Base-by-base conservation (phyloP, 2,113 vertebrate species). In the Ranitomeya imitator region DNA sequence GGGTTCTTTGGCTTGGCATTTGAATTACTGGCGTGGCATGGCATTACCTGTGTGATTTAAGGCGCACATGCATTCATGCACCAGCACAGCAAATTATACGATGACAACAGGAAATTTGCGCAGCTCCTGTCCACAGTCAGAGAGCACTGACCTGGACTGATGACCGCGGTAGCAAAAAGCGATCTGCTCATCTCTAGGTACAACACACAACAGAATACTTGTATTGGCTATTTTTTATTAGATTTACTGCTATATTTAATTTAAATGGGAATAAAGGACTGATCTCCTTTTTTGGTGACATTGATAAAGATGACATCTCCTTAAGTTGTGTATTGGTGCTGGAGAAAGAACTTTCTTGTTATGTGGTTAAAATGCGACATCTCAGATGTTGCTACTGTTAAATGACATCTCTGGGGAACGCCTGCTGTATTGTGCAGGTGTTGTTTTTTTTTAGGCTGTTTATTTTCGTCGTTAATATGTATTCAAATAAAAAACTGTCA, bases 401-500 rank as follows among this genome's bases (percentile, higher is more conserved):
- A 4, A 31, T 1, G 67, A 23, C 67, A 16, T 73, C 71, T 74
- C 71, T 19, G 7, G 71, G 71, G 71, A 74, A 74, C 37, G 15
- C 16, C 31, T 1, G 15, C 71, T 74, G 7, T 51, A 31, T 16
- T 45, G 31, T 74, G 71, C 71, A 74, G 71, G 15, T 74, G 71
- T 74, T 74, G 37, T 74, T 74, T 73, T 45, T 37, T 45, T 74
- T 74, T 37, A 74, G 71, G 19, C 71, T 45, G 15, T 74, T 73
- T 31, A 73, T 73, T 74, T 74, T 45, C 15, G 51, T 16, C 6
- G 31, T 45, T 74, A 74, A 18, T 16, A 7, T 45, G 71, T 45
- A 74, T 74, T 74, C 16, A 74, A 74, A 74, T 74, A 45, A 45
- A 45, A 73, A 71, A 71, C 67, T 31, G 67, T 71, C 18, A 26